Base-by-base conservation (phyloP, 2,797 vertebrate genomes). In the Sebastiscus tertius region DNA sequence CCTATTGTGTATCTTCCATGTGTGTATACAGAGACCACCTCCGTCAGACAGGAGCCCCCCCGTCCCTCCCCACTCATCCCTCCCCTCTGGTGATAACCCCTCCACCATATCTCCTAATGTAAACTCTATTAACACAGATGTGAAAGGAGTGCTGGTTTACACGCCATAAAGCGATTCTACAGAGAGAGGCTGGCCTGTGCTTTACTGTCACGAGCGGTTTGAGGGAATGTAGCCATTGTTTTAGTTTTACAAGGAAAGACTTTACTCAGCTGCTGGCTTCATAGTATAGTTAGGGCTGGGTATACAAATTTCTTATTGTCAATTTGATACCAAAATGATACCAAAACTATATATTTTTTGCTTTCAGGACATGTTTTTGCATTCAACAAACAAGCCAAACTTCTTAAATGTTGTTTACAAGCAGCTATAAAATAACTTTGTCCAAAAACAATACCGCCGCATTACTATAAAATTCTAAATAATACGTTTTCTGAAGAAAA, bases 101-200 rank as follows among this genome's bases (percentile, higher is more conserved):
- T 29, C 52, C 8, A 31, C 67, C 83, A 46, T 90, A 93, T 90
- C 88, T 81, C 65, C 87, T 75, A 85, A 91, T 89, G 91, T 93
- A 92, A 94, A 92, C 91, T 90, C 87, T 75, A 83, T 87, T 91
- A 88, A 92, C 80, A 55, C 85, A 87, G 79, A 91, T 79, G 92
- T 88, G 88, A 91, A 92, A 88, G 90, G 82, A 82, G 79, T 58
- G 83, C 78, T 73, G 85, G 81, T 90, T 90, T 91, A 83, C 86
- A 79, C 71, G 76, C 84, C 89, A 77, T 91, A 91, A 93, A 93
- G 29, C 80, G 60, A 46, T 80, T 84, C 20, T 61, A 75, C 58
- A 61, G 72, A 52, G 42, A 54, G 78, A 88, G 72, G 59, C 49
- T 36, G 79, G 64, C 78, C 72, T 84, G 83, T 60, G 64, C 34